Base-by-base conservation (phyloP, 2,797 vertebrate species). In the Phataginus tetradactyla region DNA sequence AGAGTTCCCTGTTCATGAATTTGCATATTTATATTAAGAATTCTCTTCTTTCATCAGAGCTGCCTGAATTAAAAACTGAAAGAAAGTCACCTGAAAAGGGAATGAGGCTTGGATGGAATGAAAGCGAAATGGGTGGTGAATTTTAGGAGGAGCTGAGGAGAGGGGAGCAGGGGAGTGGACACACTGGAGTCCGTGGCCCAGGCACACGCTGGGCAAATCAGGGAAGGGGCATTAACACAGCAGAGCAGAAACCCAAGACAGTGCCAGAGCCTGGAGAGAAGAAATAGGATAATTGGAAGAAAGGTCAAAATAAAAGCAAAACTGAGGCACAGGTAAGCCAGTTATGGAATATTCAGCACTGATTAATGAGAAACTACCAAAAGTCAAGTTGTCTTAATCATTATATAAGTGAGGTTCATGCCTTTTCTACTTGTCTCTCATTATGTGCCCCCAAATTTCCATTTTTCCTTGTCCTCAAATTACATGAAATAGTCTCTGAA, bases 381-480 rank as follows among this genome's bases (percentile, higher is more conserved):
- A 93, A 57, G 32, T 89, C 72, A 88, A 57, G n/a, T 29, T 92
- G 49, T 84, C 27, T 34, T 90, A 78, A 74, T 78, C 23, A 94
- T 32, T 75, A 45, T 51, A 79, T 21, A 88, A 75, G 29, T 34
- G 45, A 89, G 64, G 42, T 69, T 87, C 17, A 27, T 63, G 49
- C 1, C 51, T 77, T 75, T 87, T 68, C 74, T 84, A 78, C 39
- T 64, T 75, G 42, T 39, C 55, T 51, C 69, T 95, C 34, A 78
- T 69, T 86, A 80, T 14, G 3, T 59, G 13, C 5, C 20, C 29
- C 49, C 12, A 49, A 77, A 93, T 86, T 93, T 97, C 61, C 63
- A 84, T 49, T 90, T 86, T 86, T 91, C 55, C 81, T 87, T 77
- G 37, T 86, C 66, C n/a, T 93, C 75, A 87, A 79, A 57, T 90